Percentiles rank a stretch among this genome's conserved stretches.
Conservation (phyloP, 2,113 vertebrate species). For the Macheiramphus alcinus region DNA sequence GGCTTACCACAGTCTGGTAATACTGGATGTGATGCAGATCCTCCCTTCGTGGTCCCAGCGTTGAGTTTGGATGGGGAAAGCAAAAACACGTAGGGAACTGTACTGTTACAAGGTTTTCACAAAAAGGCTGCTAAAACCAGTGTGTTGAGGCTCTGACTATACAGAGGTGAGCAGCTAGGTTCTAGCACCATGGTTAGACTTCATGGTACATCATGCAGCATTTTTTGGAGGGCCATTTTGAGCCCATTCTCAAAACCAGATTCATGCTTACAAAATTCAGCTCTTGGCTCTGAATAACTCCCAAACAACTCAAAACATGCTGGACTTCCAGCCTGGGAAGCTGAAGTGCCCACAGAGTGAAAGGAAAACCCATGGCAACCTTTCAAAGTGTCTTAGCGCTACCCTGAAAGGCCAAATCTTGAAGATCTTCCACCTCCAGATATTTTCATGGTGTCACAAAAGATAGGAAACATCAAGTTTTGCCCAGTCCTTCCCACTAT, state of each 20-base stretch:
- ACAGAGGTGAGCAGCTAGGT: accelerated
- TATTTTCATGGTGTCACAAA: background rate
- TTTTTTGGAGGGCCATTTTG: background rate
- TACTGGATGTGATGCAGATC: background rate
- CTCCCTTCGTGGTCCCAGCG: background rate
- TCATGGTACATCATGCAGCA: background rate
- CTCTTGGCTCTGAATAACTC: background rate
- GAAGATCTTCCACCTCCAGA: background rate
- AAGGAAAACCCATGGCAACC: background rate
- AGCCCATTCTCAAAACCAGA: background rate
- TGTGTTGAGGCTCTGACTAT: background rate
- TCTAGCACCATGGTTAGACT: background rate
- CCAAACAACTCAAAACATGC: background rate
- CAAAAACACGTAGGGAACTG: background rate
- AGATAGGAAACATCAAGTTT: background rate
- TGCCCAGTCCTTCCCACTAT: background rate
- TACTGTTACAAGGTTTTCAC: background rate
- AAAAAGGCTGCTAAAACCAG: background rate
- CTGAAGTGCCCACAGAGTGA: background rate
- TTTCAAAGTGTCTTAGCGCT: background rate
- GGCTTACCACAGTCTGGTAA: background rate
- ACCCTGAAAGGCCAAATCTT: background rate
- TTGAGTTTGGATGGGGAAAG: background rate
- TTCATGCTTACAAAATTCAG: background rate
- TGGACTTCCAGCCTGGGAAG: background rate